Evolutionary conservation across 2,113 vertebrate genomes (phyloP), one percentile per base, ranked within the genome.

Genomic region (Abramis brama): DNA sequence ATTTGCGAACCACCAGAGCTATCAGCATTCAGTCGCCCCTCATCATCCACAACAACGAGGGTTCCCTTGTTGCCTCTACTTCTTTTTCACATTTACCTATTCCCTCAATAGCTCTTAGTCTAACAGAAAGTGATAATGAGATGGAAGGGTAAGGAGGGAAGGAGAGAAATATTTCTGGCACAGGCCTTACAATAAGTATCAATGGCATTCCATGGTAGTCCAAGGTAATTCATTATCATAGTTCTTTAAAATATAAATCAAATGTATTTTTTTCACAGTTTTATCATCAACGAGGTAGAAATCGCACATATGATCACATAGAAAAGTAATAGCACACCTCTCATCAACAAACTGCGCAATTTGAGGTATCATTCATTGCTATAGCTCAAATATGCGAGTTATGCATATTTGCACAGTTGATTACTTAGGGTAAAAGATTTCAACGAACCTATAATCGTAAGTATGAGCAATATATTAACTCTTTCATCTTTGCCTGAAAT

Each of bases 1-100:
- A 88, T 79, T 85, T 84, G 23, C 47, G 74, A 62, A 77, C 70
- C 86, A 78, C 74, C 55, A 86, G 79, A 84, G 86, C 83, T 89
- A 87, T 89, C 86, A 75, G 21, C 83, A 71, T 86, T 68, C 84
- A 79, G 57, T 50, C 19, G 45, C 68, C 85, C 85, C 39, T 70
- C 57, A 82, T 81, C 85, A 77, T 79, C 45, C 79, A 64, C 23
- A 80, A 74, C 70, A 52, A 80, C 23, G 39, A 30, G 78, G 62
- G 59, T 75, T 81, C 85, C 66, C 57, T 77, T 83, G 36, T 57
- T 27, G 12, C 78, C 68, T 50, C 43, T 73, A 6, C 76, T 80
- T 43, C 64, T 57, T 80, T 84, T 80, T 86, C 64, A 60, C 79
- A 68, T 76, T 85, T 77, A 43, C 30, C 73, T 7, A 7, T 83